A percentile compares a stretch with the other conserved stretches of the same genome.
phyloP scores from a whole-genome alignment of 2,797 vertebrate genomes.

The Pipistrellus nathusii region DNA sequence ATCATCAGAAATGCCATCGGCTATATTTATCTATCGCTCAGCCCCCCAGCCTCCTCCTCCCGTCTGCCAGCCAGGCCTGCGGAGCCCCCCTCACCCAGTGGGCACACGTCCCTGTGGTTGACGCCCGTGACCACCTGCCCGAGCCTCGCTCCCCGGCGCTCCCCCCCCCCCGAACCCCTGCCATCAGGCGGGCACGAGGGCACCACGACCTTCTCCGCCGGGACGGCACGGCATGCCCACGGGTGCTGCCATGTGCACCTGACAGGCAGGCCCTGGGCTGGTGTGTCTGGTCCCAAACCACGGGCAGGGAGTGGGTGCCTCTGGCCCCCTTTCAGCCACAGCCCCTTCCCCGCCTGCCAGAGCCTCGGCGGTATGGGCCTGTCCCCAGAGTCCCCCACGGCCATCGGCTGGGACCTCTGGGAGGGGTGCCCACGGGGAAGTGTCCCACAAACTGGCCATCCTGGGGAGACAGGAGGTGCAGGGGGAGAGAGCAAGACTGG shows the following conservation, averaged over 20 bases:
- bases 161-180: background rate
- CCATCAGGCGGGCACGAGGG: background rate
- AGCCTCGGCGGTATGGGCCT: background rate
- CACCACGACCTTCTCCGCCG: background rate
- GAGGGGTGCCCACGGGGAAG: background rate
- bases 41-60: conserved; percentile 81
- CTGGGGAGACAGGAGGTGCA: background rate
- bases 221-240: background rate
- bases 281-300: background rate
- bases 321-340: background rate
- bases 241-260: background rate
- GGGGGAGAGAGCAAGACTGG: background rate
- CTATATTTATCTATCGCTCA: conserved; percentile 84
- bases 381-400: background rate
- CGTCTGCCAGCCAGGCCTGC: conserved; percentile 77
- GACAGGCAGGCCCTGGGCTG: background rate
- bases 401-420: background rate
- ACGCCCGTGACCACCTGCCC: conserved; percentile 77
- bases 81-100: conserved; percentile 77
- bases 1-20: conserved; percentile 83
- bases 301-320: background rate
- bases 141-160: conserved; percentile 16
- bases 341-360: background rate
- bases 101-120: conserved; percentile 72
- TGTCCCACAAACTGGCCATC: background rate